phyloP scores from a whole-genome alignment of 2,797 vertebrate genomes.

The Xyrichtys novacula region DNA sequence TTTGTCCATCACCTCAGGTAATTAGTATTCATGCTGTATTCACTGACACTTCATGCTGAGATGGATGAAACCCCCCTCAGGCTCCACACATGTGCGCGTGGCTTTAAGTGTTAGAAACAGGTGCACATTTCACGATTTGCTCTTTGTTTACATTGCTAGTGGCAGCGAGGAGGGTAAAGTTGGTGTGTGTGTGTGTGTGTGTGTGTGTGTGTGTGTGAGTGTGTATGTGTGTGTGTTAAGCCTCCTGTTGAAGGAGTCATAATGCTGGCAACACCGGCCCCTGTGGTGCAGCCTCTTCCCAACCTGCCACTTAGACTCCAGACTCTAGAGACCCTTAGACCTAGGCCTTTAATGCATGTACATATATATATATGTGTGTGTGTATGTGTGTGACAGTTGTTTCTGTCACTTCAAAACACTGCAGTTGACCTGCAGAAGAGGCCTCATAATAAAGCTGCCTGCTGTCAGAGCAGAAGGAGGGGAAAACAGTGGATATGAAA shows the following conservation, averaged over 20 bases:
- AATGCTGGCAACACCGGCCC: conserved; percentile 17
- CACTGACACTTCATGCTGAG: conserved; percentile 43
- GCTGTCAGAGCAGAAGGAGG: conserved; percentile 11
- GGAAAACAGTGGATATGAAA: conserved; percentile 19
- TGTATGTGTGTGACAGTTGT: not conserved
- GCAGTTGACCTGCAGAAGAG: conserved; percentile 4
- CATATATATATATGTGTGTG: conserved; percentile 22
- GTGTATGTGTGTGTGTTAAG: conserved; percentile 38
- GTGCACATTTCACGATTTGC: conserved; percentile 43
- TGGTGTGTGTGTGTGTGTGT: conserved; percentile 27
- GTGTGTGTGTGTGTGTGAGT: conserved; percentile 23
- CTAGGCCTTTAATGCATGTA: not conserved
- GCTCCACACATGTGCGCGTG: conserved; percentile 36
- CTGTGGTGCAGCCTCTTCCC: conserved; percentile 34
- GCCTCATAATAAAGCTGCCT: conserved; percentile 7
- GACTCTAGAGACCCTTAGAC: conserved; percentile 30
- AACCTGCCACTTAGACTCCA: conserved; percentile 44
- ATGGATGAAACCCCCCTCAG: conserved; percentile 58
- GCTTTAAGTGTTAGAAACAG: conserved; percentile 48
- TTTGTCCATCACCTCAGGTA: conserved; percentile 26
- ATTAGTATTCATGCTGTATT: conserved; percentile 65
- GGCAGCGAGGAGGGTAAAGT: conserved; percentile 23
- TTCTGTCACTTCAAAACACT: conserved; percentile 19
- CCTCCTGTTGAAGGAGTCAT: conserved; percentile 15
- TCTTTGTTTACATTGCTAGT: conserved; percentile 57